phyloP scores from a whole-genome alignment of 2,888 invertebrate genomes.

The Terebella lapidaria region DNA sequence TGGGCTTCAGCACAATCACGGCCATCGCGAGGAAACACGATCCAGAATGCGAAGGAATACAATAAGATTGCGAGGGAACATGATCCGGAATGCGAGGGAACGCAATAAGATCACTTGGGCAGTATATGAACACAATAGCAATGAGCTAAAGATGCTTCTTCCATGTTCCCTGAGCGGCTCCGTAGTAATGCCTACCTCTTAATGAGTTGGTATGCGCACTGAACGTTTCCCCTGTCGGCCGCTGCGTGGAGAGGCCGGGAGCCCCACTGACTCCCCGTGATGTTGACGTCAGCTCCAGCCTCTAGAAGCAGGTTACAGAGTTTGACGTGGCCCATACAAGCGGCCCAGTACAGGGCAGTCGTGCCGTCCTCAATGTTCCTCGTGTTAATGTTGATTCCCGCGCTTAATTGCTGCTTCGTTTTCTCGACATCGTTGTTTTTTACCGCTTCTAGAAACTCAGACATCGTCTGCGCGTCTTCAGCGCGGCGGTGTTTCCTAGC shows the following conservation, averaged over 20 bases:
- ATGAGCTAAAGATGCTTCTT: no score
- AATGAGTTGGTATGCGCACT: neutral
- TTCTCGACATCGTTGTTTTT: neutral
- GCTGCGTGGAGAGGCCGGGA: neutral
- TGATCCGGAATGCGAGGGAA: no score
- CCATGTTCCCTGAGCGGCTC: no score
- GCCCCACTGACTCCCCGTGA: neutral
- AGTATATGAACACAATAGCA: no score
- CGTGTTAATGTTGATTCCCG: neutral
- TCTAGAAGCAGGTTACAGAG: neutral
- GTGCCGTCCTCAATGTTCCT: neutral
- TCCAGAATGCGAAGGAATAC: no score
- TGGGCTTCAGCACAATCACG: no score
- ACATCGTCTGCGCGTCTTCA: neutral
- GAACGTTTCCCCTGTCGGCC: neutral
- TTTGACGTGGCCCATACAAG: neutral
- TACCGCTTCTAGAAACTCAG: neutral
- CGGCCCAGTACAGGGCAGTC: neutral
- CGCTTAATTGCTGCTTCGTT: neutral
- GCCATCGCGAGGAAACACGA: no score
- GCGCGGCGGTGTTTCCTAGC: no score
- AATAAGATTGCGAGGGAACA: no score
- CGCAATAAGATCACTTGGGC: no score
- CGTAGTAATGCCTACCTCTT: neutral
- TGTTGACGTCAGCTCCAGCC: neutral